Evolutionary conservation across 2,888 invertebrate species (phyloP).

Genomic region (Polyommatus iphigenia): DNA sequence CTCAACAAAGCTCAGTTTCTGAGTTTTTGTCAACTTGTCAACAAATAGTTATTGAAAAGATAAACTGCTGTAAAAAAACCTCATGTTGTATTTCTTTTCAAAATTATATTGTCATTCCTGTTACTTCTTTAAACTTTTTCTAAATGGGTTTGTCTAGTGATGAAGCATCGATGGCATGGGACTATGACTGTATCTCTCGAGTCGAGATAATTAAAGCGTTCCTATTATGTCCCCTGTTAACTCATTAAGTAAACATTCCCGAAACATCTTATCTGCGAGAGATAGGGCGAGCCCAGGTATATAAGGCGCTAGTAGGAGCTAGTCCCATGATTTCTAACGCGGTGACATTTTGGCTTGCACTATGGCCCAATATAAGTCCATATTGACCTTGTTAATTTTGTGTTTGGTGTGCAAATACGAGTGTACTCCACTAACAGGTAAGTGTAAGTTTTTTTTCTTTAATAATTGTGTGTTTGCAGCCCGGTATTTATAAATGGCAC

Average conservation of each 20-base stretch:
- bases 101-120: not conserved
- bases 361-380: conserved; percentile 55
- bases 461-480: not conserved
- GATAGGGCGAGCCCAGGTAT: conserved; percentile 64
- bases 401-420: conserved; percentile 46
- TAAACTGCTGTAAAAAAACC: not conserved
- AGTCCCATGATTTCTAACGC: conserved; percentile 62
- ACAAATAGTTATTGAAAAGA: not conserved
- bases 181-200: conserved; percentile 14
- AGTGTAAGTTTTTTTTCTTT: conserved; percentile 47
- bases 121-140: not conserved
- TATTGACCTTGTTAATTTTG: conserved; percentile 52
- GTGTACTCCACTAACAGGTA: conserved; percentile 60
- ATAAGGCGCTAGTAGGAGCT: conserved; percentile 59
- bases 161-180: not conserved
- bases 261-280: conserved; percentile 62
- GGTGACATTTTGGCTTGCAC: conserved; percentile 45
- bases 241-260: conserved; percentile 77
- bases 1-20: not conserved
- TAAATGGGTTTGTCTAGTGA: not conserved
- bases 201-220: conserved; percentile 55
- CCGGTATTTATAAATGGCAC: too few species aligned
- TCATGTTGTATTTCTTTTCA: too few species aligned
- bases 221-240: conserved; percentile 55
- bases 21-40: not conserved